Evolutionary conservation across 1,140 invertebrate genomes (phyloP), one percentile per base, ranked within the genome.

Genomic region (Formica exsecta): DNA sequence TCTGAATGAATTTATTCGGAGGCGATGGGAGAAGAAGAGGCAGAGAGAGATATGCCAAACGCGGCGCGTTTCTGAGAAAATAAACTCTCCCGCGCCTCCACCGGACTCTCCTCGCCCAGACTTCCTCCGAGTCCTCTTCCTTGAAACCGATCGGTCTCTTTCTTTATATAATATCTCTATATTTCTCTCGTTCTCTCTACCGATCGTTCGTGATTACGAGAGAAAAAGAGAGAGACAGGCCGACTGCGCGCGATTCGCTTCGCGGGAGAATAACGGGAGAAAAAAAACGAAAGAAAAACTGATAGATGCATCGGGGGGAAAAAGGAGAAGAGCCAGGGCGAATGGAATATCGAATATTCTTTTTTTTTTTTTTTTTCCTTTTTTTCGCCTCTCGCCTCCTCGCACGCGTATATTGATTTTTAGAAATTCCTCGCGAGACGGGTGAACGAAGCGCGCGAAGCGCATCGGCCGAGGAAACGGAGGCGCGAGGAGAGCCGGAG

Each of bases 341-440:
- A 86, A 90, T 74, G 86, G 77, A 77, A 90, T 86, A 80, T 88
- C 87, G 90, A 88, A 90, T 88, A 86, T 90, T 91, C 89, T 88
- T 87, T 71, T 38, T 75, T 25, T 87, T 71, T 38, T 75, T 25
- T 22, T 61, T 76, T 76, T 77, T 79, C 64, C 59, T 70, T 32
- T 13, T 41, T 64, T 73, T 74, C 22, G 83, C 74, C 88, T 85
- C 66, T 64, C 38, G 77, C 79, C 80, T 79, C 65, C 75, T 87
- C 81, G 65, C 36, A 54, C 87, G 86, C 92, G 90, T 94, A 94
- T 93, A 94, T 93, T 94, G 93, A 94, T 94, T 94, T 93, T 93
- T 87, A 92, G 88, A 94, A 93, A 94, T 93, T 94, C 93, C 92
- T 94, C 89, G 90, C 83, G 81, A 89, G 85, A 91, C 86, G 87